Conservation (phyloP, 2,888 invertebrate species). For the Argyresthia albistria region DNA sequence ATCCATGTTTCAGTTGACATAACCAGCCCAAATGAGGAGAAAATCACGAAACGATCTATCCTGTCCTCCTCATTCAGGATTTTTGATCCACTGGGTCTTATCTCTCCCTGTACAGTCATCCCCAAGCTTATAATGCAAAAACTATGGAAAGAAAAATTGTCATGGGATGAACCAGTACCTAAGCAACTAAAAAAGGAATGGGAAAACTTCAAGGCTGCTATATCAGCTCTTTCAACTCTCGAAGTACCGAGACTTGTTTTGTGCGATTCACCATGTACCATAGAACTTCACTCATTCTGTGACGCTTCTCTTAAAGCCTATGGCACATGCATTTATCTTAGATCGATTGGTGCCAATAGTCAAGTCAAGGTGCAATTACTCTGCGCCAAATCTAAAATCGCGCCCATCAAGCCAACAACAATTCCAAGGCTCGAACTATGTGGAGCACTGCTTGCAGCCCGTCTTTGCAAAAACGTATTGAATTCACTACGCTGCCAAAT, state of each 20-base stretch:
- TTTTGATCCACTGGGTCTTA: slow-evolving; percentile 9
- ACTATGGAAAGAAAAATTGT: slow-evolving; percentile 3
- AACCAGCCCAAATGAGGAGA: neutral
- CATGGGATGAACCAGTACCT: slow-evolving; percentile 9
- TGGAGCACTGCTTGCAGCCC: neutral
- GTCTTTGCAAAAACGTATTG: neutral
- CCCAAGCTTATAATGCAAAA: slow-evolving; percentile 7
- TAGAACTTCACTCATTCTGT: slow-evolving; percentile 8
- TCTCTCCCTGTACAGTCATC: slow-evolving; percentile 4
- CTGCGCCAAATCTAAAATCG: slow-evolving; percentile 2
- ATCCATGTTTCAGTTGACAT: slow-evolving; percentile 10
- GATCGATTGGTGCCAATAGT: neutral
- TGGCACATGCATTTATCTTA: slow-evolving; percentile 8
- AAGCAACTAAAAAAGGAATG: slow-evolving; percentile 4
- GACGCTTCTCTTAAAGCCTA: slow-evolving; percentile 9
- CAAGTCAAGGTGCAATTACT: neutral
- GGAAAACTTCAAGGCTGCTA: neutral
- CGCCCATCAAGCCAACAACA: neutral
- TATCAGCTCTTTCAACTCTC: slow-evolving; percentile 1
- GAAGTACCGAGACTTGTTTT: slow-evolving; percentile 1
- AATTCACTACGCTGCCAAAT: neutral
- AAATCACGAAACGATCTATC: slow-evolving; percentile 11
- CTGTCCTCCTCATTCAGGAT: neutral
- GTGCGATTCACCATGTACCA: neutral
- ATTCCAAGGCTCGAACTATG: neutral